Evolutionary conservation across 2,113 vertebrate species (phyloP), one percentile per base, ranked within the genome.

Genomic region (Saiga tatarica): DNA sequence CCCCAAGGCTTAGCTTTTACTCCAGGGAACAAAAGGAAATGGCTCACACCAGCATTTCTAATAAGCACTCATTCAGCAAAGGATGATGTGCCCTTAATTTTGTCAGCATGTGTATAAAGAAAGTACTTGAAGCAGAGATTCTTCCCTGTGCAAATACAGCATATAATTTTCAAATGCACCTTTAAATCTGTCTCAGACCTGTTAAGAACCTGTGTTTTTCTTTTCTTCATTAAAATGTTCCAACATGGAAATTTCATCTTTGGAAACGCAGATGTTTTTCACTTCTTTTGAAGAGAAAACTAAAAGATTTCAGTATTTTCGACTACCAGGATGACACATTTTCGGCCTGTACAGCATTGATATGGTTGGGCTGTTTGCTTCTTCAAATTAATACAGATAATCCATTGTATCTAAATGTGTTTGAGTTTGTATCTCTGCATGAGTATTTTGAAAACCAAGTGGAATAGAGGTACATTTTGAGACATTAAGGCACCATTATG

Each of bases 11-110:
- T 97, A 83, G 39, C 45, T 93, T 94, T 94, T 98, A 96, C 94
- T 94, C 96, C 23, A 76, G 89, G 86, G 96, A 97, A 95, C 92
- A 87, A 87, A 97, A 94, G 94, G 89, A 85, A 94, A 81, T 87
- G 84, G 91, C 62, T 92, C 85, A 82, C 55, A 26, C 78, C 25
- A 79, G 92, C 78, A 79, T 86, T 90, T 97, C 78, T 93, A 79
- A 93, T 92, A 96, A 92, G 53, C 86, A 85, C 90, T 90, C 91
- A 95, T 94, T 97, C 93, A 90, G 79, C 62, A 85, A 89, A 95
- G 86, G 87, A 67, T 96, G 87, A 13, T 52, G 13, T 85, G 92
- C 53, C 50, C 21, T 81, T 96, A 82, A 82, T 96, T 96, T 87
- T 95, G 87, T 97, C 33, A 81, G 97, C 83, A 7, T 84, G 94